Evolutionary conservation across 2,113 vertebrate genomes (phyloP).

Genomic region (Phainopepla nitens): DNA sequence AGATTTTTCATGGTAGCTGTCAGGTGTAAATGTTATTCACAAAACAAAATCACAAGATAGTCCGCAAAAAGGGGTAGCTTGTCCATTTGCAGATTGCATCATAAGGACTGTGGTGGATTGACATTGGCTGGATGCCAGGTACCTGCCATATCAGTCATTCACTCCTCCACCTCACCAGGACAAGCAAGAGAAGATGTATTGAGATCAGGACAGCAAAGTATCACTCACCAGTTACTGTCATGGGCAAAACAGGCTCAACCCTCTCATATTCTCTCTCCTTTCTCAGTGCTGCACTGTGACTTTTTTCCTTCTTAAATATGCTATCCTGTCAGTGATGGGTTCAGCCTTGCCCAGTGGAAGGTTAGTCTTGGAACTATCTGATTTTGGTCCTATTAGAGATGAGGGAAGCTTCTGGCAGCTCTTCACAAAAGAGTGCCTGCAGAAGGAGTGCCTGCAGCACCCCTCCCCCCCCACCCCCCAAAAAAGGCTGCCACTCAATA

Average conservation of each 20-base stretch:
- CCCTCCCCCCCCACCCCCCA: too few relatives aligned
- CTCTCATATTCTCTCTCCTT: neutral
- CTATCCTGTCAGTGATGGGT: accelerated
- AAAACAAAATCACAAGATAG: neutral
- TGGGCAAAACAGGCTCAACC: neutral
- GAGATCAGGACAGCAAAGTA: neutral
- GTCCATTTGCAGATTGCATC: neutral
- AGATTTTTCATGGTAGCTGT: neutral
- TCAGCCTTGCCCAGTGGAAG: neutral
- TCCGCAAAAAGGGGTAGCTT: neutral
- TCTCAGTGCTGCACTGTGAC: neutral
- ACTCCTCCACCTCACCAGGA: neutral
- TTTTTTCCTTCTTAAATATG: neutral
- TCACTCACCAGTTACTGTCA: neutral
- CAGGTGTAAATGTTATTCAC: neutral
- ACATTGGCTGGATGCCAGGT: neutral
- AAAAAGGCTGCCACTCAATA: neutral
- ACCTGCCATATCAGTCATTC: neutral
- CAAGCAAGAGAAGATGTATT: neutral
- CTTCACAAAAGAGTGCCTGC: neutral
- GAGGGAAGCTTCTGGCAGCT: neutral
- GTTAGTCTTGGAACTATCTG: neutral
- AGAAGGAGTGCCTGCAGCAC: too few relatives aligned
- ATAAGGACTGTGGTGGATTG: neutral
- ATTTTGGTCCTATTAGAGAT: accelerated